Evolutionary conservation across 2,797 vertebrate genomes (phyloP), one percentile per base, ranked within the genome.

Genomic region (Leptatherina wallacei): DNA sequence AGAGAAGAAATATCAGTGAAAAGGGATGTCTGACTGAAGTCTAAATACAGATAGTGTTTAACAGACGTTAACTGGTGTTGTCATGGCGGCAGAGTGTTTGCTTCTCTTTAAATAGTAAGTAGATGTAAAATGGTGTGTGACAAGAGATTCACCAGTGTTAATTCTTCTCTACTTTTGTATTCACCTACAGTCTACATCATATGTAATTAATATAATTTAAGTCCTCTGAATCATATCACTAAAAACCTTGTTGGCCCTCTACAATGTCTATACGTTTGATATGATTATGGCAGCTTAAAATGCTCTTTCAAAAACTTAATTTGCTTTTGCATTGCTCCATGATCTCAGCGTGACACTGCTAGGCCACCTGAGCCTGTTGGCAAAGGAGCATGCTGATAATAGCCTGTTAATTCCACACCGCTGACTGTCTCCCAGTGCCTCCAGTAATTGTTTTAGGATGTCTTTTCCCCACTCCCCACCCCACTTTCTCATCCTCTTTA

Each of bases 401-500:
- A 88, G 72, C 62, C 86, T 81, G 75, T 92, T 92, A 82, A 85
- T 89, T 91, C 87, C 73, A 69, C 84, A 67, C 70, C 82, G 69
- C 85, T 87, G 82, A 83, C 79, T 56, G 73, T 69, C 89, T 86
- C 69, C 68, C 13, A 61, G 68, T 88, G 75, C 71, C 70, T 40
- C 65, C 61, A 51, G 61, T 55, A 65, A 44, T 69, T 71, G 61
- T 80, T 73, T 71, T 47, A 47, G 42, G 42, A 47, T 47, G 51
- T 40, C 70, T 67, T 63, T 36, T 58, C 1, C 57, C 61, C 42
- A 38, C 33, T 40, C 12, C 6, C 14, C 4, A 16, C 52, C 58
- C 29, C 29, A 1, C 18, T 42, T 49, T 51, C 54, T 65, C 12
- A 0, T 57, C 51, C 51, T 65, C 33, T 70, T 73, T 60, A 36